Evolutionary conservation across 1,140 invertebrate genomes (phyloP), one percentile per base, ranked within the genome.

Genomic region (Trypoxylus dichotomus): DNA sequence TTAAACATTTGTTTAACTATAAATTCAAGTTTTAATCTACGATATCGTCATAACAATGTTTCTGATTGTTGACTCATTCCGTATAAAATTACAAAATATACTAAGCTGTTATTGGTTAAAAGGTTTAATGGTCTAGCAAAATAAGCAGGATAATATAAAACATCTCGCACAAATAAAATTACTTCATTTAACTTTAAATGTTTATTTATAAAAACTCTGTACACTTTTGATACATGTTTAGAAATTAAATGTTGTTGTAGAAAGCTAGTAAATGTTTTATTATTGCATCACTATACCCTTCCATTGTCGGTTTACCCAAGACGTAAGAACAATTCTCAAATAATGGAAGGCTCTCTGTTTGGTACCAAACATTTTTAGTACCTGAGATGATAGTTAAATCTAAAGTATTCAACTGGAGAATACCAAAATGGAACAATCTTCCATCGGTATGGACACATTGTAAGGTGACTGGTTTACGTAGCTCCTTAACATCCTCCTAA

Each of bases 401-500:
- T 21, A 96, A 86, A 1, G 94, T 96, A 83, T 97, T 97, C n/a
- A 97, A 86, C 86, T 97, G 95, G 79, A 94, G 91, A 43, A 95
- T 90, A 10, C 92, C 92, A 85, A 97, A 96, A 83, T 95, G 91
- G 83, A 94, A 95, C 7, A 87, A 84, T 77, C 90, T 87, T 15
- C 94, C 91, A 84, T 96, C 91, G 1, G 92, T 92, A 72, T 96
- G 93, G 78, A 97, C 88, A 83, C 92, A 92, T 83, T 97, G 95
- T 10, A 96, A 84, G 32, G 91, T 91, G 68, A 97, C 87, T n/a
- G 96, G 96, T 83, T 93, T 90, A 15, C 93, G 92, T 63, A 94
- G 87, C 79, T 90, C 87, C 81, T 89, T 89, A 1, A 92, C 88
- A 82, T 91, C 83, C 32, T 90, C 86, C 91, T 92, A 85, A 79